Conservation (phyloP, 2,113 vertebrate species). For the Cololabis saira region DNA sequence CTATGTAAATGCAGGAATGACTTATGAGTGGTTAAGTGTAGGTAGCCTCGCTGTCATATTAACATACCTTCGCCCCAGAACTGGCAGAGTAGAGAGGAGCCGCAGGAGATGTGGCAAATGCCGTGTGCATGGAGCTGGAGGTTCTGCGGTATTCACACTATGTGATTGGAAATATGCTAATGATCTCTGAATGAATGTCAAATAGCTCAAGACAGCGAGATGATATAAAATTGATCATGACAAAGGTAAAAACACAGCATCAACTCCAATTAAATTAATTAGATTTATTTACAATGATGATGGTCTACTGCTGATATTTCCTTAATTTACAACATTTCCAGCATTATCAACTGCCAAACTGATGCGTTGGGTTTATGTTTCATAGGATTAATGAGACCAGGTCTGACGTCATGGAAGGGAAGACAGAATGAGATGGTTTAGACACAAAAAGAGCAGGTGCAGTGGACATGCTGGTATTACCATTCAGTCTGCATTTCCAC, state of each 20-base stretch:
- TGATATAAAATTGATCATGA: constrained; percentile 3
- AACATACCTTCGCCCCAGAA: neutral
- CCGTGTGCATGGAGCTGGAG: constrained; percentile 1
- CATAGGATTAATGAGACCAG: no score
- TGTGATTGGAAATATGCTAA: constrained; percentile 21
- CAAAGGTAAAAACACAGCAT: constrained; percentile 5
- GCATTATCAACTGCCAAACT: neutral
- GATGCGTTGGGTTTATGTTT: neutral
- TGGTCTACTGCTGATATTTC: neutral
- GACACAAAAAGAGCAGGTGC: no score
- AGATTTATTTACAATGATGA: neutral
- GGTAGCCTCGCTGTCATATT: neutral
- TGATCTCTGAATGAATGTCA: constrained; percentile 14
- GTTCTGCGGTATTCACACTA: constrained; percentile 3
- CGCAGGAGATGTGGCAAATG: neutral
- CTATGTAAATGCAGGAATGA: neutral
- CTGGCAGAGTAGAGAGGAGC: neutral
- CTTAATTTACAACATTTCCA: neutral
- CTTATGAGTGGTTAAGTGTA: neutral
- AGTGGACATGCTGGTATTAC: no score
- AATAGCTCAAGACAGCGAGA: neutral
- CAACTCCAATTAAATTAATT: neutral
- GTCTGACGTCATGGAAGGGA: no score
- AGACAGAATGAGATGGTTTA: no score
- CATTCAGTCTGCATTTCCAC: no score